Evolutionary conservation across 2,797 vertebrate genomes (phyloP), one percentile per base, ranked within the genome.

Genomic region (Sphaeramia orbicularis): DNA sequence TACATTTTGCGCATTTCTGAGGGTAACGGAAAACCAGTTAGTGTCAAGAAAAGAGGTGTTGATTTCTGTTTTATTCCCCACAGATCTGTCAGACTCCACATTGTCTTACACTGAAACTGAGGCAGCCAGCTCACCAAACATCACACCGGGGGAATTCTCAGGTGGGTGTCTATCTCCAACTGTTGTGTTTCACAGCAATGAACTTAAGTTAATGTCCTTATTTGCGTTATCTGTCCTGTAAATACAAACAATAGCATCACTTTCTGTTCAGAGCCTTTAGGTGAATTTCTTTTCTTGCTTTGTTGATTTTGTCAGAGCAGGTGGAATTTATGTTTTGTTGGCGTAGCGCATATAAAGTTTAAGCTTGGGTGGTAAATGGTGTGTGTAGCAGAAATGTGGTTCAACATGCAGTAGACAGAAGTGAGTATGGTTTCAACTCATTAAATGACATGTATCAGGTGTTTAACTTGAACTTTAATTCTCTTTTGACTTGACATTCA

Each of bases 61-160:
- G 7, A 86, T 68, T 72, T 85, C 37, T 71, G 35, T 77, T 72
- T 83, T 71, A 21, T 65, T 80, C 65, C 76, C 70, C 32, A 35
- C 89, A 99, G 96, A 97, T 95, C 96, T 97, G 76, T 98, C 97
- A 71, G 97, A 99, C 96, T 98, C 97, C 93, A 98, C 96, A 86
- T 95, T 98, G 96, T 99, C 97, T 94, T 99, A 99, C 97, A 99
- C 97, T 98, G 98, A 99, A 98, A 97, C 95, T 6, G 98, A 99
- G 95, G 96, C 96, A 86, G 95, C 95, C 84, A 95, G 94, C 93
- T 97, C 96, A 44, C 96, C 96, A 90, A 95, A 96, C 88, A 79
- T 94, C 88, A 95, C 94, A 43, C 95, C 94, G 2, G 95, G 96
- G 90, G 96, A 98, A 84, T 98, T 99, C 93, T 98, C 97, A 96